These are phyloP conservation scores for Dolichomitus sp. DNA, from an alignment of 2,888 invertebrate genomes.

Conservation along the genomic window DNA sequence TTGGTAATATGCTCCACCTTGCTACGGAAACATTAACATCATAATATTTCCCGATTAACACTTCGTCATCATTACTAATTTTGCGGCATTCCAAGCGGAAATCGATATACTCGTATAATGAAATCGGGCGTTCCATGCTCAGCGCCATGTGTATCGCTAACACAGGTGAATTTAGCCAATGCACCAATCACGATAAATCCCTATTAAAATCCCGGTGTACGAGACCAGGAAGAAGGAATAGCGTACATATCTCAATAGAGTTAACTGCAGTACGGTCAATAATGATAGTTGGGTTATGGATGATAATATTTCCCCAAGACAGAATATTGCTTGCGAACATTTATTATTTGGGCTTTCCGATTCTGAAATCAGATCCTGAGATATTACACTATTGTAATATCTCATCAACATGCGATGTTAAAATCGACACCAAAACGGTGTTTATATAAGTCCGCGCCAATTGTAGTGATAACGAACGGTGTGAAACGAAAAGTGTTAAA, in stretches of 20 bases:
- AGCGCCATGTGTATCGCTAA: neutral
- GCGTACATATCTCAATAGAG: neutral
- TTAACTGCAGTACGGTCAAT: neutral
- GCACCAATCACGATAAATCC: slow-evolving; percentile 24
- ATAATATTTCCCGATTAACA: slow-evolving; percentile 3
- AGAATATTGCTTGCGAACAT: neutral
- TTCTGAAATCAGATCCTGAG: neutral
- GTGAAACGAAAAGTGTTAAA: too few species aligned
- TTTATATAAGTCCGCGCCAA: too few species aligned
- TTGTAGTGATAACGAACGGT: too few species aligned
- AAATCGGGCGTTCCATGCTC: neutral
- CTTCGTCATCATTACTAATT: slow-evolving; percentile 4
- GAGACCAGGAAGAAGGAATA: neutral
- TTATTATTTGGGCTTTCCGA: neutral
- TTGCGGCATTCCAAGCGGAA: slow-evolving; percentile 5
- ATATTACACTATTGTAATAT: neutral
- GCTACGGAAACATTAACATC: slow-evolving; percentile 1
- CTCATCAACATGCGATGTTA: too few species aligned
- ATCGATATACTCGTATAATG: slow-evolving; percentile 21
- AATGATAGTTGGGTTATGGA: neutral
- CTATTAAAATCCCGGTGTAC: slow-evolving; percentile 1
- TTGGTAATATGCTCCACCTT: neutral
- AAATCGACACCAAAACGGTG: too few species aligned
- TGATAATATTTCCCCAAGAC: neutral
- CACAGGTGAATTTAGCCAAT: neutral